Conservation (phyloP, 2,797 vertebrate species). For the Acipenser oxyrinchus region DNA sequence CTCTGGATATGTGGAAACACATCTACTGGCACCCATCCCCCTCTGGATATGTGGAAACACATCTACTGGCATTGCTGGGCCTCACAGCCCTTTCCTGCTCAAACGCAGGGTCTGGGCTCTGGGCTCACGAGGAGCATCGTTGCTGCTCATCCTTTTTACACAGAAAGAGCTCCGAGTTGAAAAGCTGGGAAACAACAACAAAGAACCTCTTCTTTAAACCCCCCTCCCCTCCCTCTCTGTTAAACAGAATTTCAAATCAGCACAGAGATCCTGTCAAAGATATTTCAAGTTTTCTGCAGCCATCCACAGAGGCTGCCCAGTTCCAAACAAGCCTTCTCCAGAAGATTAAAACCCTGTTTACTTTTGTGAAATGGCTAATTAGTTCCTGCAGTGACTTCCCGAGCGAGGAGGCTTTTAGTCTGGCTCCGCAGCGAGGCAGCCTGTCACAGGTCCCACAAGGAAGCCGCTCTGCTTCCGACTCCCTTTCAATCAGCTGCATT, state of each 20-base stretch:
- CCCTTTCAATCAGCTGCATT: too few relatives aligned
- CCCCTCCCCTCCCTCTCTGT: neutral
- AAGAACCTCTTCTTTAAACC: neutral
- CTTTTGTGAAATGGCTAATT: too few relatives aligned
- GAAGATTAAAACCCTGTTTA: too few relatives aligned
- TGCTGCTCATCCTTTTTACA: neutral
- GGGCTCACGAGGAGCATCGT: neutral
- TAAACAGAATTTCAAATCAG: neutral
- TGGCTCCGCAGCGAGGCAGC: too few relatives aligned
- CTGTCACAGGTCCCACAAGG: too few relatives aligned
- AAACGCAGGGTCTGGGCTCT: neutral
- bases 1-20: too few relatives aligned
- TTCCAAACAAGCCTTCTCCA: neutral
- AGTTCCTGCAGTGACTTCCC: too few relatives aligned
- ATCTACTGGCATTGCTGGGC: too few relatives aligned
- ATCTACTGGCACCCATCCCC: too few relatives aligned
- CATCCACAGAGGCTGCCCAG: conserved; percentile 2
- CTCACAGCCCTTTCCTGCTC: neutral
- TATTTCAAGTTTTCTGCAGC: conserved; percentile 14
- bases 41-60: too few relatives aligned
- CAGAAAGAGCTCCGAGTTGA: neutral
- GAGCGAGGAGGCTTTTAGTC: too few relatives aligned
- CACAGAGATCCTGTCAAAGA: conserved; percentile 12
- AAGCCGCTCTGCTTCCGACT: too few relatives aligned
- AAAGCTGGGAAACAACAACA: neutral